These are phyloP conservation scores for Reinhardtius hippoglossoides DNA, from an alignment of 2,113 vertebrate genomes.

Conservation along the genomic window DNA sequence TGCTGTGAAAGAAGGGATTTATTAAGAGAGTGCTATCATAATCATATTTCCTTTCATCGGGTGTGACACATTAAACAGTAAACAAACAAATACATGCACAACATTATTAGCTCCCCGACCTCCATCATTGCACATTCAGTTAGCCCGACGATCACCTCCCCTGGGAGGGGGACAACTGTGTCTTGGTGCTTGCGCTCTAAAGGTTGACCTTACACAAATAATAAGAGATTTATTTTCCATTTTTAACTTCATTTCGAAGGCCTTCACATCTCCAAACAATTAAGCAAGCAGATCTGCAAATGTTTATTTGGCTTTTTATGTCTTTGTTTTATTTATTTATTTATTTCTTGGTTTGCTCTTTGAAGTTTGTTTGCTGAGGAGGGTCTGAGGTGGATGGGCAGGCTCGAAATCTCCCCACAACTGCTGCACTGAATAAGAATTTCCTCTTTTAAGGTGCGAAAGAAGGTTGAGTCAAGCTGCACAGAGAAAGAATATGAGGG, in stretches of 20 bases:
- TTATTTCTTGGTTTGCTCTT: background rate
- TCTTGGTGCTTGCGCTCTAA: background rate
- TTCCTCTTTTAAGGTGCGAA: constrained; percentile 12
- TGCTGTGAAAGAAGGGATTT: constrained; percentile 5
- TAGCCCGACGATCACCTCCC: constrained; percentile 21
- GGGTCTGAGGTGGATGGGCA: constrained; percentile 8
- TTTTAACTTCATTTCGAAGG: constrained; percentile 40
- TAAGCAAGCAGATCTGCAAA: constrained; percentile 25
- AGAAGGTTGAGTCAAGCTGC: constrained; percentile 14
- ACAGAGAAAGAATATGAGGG: background rate
- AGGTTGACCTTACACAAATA: constrained; percentile 50
- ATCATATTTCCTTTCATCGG: background rate
- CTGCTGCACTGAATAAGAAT: constrained; percentile 51
- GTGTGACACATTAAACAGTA: background rate
- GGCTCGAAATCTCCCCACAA: constrained; percentile 45
- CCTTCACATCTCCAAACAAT: constrained; percentile 60
- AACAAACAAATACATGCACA: background rate
- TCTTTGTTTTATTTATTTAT: too few species aligned
- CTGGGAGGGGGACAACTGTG: background rate
- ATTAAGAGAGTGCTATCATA: constrained; percentile 1
- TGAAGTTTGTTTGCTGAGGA: constrained; percentile 19
- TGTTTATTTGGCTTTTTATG: background rate
- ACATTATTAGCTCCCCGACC: background rate
- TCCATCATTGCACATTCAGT: constrained; percentile 21
- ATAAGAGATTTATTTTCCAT: constrained; percentile 25